Percentiles rank a stretch among this genome's conserved stretches.
phyloP scores from a whole-genome alignment of 2,797 vertebrate species.

The Galagoides demidoff region DNA sequence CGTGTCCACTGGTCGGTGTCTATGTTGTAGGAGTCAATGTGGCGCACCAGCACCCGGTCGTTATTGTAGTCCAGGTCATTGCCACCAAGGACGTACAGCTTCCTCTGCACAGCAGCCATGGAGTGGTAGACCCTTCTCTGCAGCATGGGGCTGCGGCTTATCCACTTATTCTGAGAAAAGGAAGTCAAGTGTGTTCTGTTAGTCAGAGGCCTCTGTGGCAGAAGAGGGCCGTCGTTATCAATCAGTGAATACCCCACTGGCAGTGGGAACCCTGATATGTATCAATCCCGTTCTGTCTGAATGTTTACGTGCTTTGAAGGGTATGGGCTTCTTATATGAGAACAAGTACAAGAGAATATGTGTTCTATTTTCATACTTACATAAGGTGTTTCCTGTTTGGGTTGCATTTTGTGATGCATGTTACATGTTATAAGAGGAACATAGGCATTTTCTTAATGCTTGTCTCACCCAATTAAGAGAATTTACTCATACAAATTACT shows the following conservation, averaged over 20 bases:
- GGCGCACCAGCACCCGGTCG: conserved; percentile 96
- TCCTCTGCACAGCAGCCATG: conserved; percentile 95
- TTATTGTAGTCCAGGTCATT: conserved; percentile 99
- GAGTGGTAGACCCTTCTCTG: conserved; percentile 98
- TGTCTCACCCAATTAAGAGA: conserved; percentile 81
- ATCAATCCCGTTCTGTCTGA: not conserved
- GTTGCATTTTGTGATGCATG: conserved; percentile 9
- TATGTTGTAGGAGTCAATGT: conserved; percentile 97
- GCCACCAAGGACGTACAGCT: conserved; percentile 96
- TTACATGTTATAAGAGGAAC: conserved; percentile 64
- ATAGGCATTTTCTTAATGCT: conserved; percentile 85
- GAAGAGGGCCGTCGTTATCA: not conserved
- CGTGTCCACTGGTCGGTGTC: conserved; percentile 97
- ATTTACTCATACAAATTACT: not conserved
- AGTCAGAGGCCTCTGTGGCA: not conserved
- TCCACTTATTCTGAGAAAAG: conserved; percentile 93
- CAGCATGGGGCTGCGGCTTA: conserved; percentile 95
- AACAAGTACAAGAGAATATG: not conserved
- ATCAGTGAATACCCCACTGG: not conserved
- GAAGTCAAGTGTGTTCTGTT: conserved; percentile 58
- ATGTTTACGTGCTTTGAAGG: not conserved
- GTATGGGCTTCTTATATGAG: not conserved
- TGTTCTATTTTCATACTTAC: not conserved
- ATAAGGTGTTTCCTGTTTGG: not conserved
- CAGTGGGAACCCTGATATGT: not conserved